A percentile compares a stretch with the other conserved stretches of the same genome.
These are phyloP conservation scores for Ophion ellenae DNA, from an alignment of 2,888 invertebrate species.

Conservation along the genomic window DNA sequence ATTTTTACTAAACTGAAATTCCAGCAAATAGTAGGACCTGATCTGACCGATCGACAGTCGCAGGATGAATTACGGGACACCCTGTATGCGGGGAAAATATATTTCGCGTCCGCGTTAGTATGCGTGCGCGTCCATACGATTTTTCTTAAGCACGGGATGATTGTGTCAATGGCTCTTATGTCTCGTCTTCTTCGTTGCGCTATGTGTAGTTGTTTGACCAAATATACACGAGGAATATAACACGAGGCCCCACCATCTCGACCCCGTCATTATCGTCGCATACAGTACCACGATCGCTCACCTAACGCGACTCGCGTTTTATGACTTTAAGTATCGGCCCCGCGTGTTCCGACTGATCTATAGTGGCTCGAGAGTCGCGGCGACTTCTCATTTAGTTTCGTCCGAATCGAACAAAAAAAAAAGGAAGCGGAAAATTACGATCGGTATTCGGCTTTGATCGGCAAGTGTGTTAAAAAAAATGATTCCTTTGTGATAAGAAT, in stretches of 20 bases:
- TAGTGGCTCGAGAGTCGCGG: constrained; percentile 26
- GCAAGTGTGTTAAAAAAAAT: neutral
- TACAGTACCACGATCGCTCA: constrained; percentile 32
- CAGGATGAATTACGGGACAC: no score
- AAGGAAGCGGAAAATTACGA: constrained; percentile 9
- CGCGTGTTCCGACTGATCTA: constrained; percentile 28
- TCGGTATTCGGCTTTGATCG: neutral
- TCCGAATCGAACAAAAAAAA: neutral
- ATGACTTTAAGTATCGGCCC: constrained; percentile 41
- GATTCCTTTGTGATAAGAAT: neutral
- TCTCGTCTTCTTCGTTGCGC: constrained; percentile 26
- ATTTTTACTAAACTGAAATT: no score
- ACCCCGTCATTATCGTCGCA: constrained; percentile 31
- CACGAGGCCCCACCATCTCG: constrained; percentile 45
- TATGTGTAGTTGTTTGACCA: constrained; percentile 27
- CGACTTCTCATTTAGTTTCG: constrained; percentile 18
- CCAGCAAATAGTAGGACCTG: no score
- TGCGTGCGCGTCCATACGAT: neutral
- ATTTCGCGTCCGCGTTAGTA: neutral
- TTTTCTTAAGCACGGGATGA: constrained; percentile 28
- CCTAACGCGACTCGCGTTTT: constrained; percentile 40
- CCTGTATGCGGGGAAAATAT: neutral
- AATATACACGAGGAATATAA: constrained; percentile 16
- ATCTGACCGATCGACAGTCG: no score
- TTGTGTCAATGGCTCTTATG: neutral